Conservation (phyloP, 2,888 invertebrate genomes). For the Oconnorella tubifera region DNA sequence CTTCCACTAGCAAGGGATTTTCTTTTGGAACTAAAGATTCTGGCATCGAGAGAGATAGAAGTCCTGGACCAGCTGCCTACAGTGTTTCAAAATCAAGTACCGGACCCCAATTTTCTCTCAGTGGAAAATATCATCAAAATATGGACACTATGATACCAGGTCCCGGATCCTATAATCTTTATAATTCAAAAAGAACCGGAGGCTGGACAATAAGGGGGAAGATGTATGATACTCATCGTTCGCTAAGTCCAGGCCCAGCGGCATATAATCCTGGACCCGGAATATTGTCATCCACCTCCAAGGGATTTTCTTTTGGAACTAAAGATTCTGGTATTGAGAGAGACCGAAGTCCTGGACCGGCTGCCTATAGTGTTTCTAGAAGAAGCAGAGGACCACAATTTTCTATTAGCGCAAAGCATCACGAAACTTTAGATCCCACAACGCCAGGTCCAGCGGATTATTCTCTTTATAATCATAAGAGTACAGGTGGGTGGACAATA, state of each 20-base stretch:
- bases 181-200: slow-evolving; percentile 7
- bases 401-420: neutral
- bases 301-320: no score
- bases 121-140: no score
- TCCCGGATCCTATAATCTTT: slow-evolving; percentile 10
- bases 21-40: no score
- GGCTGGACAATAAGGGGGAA: slow-evolving; percentile 13
- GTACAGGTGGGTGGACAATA: slow-evolving; percentile 4
- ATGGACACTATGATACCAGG: neutral
- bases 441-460: slow-evolving; percentile 14
- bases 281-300: no score
- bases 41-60: no score
- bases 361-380: slow-evolving; percentile 10
- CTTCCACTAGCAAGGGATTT: no score
- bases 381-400: neutral
- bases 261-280: slow-evolving; percentile 3
- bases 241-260: slow-evolving; percentile 12
- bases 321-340: neutral
- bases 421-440: neutral
- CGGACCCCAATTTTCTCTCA: neutral
- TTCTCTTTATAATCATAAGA: neutral
- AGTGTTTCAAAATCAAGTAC: slow-evolving; percentile 2
- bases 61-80: slow-evolving; percentile 4
- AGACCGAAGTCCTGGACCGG: slow-evolving; percentile 6
- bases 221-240: neutral